These are phyloP conservation scores for Formicarius rufipectus DNA, from an alignment of 2,113 vertebrate species.

Conservation along the genomic window DNA sequence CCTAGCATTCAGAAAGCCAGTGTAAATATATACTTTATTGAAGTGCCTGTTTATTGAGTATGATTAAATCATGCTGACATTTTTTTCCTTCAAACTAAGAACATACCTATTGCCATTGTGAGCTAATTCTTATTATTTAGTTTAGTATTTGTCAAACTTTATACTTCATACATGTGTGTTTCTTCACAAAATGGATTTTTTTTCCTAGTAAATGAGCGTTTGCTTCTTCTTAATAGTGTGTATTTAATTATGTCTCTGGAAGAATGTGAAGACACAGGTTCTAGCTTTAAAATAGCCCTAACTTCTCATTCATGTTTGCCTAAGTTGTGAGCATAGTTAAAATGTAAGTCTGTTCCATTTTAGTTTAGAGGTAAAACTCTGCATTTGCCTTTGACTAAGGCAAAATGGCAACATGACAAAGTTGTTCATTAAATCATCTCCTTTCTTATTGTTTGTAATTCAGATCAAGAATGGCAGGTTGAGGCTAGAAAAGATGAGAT, in stretches of 20 bases:
- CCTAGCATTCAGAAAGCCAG: slow-evolving; percentile 53
- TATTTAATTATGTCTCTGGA: not conserved
- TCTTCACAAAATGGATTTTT: not conserved
- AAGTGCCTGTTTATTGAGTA: slow-evolving; percentile 68
- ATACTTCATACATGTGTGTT: not conserved
- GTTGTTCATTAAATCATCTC: slow-evolving; percentile 60
- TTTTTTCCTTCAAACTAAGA: not conserved
- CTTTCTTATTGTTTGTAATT: slow-evolving; percentile 62
- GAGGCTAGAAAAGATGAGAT: slow-evolving; percentile 61
- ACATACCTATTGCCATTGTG: slow-evolving; percentile 25
- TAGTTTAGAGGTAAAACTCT: slow-evolving; percentile 43
- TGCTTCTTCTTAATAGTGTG: not conserved
- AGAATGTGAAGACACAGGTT: not conserved
- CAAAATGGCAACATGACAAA: slow-evolving; percentile 58
- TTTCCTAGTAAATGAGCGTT: not conserved
- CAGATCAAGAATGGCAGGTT: slow-evolving; percentile 65
- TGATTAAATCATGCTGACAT: slow-evolving; percentile 13
- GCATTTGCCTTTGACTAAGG: slow-evolving; percentile 50
- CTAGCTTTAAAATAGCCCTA: not conserved
- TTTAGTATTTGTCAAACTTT: not conserved
- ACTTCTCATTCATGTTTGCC: not conserved
- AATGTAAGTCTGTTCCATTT: slow-evolving; percentile 33
- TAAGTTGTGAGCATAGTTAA: not conserved
- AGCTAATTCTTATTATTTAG: not conserved
- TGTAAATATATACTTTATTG: slow-evolving; percentile 67